Conservation (phyloP, 2,888 invertebrate genomes). For the Minunthozetes semirufus region DNA sequence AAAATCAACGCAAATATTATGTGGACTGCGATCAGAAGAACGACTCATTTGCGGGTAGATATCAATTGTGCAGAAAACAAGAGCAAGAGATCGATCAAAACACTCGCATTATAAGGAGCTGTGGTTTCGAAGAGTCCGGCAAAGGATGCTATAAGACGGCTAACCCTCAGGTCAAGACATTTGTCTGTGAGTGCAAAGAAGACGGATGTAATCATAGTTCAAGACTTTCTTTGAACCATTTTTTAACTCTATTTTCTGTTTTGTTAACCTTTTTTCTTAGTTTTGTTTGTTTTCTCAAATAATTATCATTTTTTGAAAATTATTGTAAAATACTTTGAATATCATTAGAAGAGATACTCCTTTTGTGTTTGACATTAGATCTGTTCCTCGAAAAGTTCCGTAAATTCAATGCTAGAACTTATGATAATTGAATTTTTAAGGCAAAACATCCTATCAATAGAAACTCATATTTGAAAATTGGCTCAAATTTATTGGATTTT, state of each 20-base stretch:
- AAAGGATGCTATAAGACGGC: slow-evolving; percentile 11
- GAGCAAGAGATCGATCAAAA: slow-evolving; percentile 7
- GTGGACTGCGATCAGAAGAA: slow-evolving; percentile 13
- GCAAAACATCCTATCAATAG: too few species aligned
- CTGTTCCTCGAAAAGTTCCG: background rate
- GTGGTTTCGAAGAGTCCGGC: slow-evolving; percentile 15
- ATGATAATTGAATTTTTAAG: too few species aligned
- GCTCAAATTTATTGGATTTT: too few species aligned
- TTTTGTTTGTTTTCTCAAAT: background rate
- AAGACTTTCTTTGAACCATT: background rate
- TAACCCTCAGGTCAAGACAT: slow-evolving; percentile 17
- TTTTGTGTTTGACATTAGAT: background rate
- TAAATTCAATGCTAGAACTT: background rate
- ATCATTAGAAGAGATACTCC: background rate
- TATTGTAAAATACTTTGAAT: background rate
- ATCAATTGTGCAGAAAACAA: slow-evolving; percentile 29
- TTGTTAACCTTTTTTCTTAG: slow-evolving; percentile 10
- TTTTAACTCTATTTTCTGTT: background rate
- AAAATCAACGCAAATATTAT: background rate
- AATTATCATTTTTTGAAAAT: background rate
- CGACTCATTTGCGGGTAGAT: slow-evolving; percentile 1
- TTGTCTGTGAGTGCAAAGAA: slow-evolving; percentile 29
- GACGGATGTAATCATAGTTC: slow-evolving; percentile 30
- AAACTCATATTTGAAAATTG: too few species aligned
- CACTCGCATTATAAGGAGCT: slow-evolving; percentile 2